These are phyloP conservation scores for Alcedo atthis DNA, from an alignment of 2,797 vertebrate species.

Conservation along the genomic window DNA sequence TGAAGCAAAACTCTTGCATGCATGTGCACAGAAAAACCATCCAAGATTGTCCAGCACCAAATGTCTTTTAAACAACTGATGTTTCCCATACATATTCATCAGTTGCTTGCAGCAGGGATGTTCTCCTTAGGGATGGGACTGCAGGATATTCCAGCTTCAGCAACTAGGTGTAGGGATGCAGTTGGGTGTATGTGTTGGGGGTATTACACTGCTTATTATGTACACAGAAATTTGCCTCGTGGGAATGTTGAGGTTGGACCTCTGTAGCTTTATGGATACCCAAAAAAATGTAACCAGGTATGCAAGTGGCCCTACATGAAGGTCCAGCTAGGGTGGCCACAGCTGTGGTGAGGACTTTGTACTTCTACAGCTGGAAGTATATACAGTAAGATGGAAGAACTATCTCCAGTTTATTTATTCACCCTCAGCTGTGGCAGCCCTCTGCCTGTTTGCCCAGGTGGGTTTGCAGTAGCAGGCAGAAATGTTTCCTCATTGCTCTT, in stretches of 20 bases:
- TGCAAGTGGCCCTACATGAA: neutral
- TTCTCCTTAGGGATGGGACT: neutral
- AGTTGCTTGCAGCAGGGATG: neutral
- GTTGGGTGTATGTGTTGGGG: rapidly evolving
- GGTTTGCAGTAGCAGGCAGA: neutral
- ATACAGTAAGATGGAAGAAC: neutral
- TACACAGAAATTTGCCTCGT: neutral
- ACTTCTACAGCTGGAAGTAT: neutral
- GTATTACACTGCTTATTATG: rapidly evolving
- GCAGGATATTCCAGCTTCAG: neutral
- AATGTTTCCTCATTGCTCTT: neutral
- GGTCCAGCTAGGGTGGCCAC: neutral
- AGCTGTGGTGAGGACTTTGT: neutral
- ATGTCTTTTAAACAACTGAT: neutral
- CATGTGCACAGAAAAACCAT: neutral
- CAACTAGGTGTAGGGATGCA: neutral
- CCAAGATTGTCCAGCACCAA: neutral
- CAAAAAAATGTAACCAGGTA: neutral
- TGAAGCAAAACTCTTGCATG: neutral
- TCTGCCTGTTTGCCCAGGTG: neutral
- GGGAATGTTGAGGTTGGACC: neutral
- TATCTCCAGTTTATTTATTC: neutral
- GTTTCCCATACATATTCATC: neutral
- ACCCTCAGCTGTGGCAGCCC: neutral
- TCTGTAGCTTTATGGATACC: neutral